Percentiles rank a stretch among this genome's conserved stretches.
phyloP scores from a whole-genome alignment of 2,888 invertebrate species.

The Exephanes ischioxanthus region DNA sequence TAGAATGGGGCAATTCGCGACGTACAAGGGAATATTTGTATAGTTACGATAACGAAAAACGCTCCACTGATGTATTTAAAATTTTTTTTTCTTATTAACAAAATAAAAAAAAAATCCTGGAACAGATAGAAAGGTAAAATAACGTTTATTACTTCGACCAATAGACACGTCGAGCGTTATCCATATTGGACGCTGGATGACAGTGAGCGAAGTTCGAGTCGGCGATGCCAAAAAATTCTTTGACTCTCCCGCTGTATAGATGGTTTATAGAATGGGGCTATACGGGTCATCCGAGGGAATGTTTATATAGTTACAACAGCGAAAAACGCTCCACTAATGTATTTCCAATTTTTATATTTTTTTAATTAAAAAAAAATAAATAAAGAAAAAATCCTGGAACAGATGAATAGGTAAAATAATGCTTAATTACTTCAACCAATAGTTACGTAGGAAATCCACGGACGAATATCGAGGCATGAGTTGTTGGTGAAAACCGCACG shows the following conservation, averaged over 20 bases:
- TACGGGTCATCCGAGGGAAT: neutral
- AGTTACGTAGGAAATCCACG: neutral
- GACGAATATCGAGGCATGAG: constrained; percentile 7
- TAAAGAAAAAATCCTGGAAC: neutral
- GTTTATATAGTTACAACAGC: neutral
- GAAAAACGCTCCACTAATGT: neutral
- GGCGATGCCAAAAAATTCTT: neutral
- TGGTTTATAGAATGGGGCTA: neutral
- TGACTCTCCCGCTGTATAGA: neutral
- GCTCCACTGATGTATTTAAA: neutral
- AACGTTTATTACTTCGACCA: too few species aligned
- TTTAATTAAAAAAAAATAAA: neutral
- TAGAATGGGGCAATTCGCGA: neutral
- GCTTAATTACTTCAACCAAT: neutral
- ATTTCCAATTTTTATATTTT: neutral
- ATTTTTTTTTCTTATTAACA: too few species aligned
- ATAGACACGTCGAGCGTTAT: constrained; percentile 15
- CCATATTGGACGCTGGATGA: neutral
- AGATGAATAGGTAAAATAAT: neutral
- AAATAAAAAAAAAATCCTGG: too few species aligned
- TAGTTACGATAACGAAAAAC: neutral
- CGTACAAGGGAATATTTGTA: neutral
- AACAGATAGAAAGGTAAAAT: too few species aligned
- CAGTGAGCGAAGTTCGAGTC: neutral
- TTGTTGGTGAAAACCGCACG: constrained; percentile 2